Percentiles rank a stretch among this genome's conserved stretches.
Evolutionary conservation across 2,888 invertebrate species (phyloP).

Genomic region (Oscheius sp.): DNA sequence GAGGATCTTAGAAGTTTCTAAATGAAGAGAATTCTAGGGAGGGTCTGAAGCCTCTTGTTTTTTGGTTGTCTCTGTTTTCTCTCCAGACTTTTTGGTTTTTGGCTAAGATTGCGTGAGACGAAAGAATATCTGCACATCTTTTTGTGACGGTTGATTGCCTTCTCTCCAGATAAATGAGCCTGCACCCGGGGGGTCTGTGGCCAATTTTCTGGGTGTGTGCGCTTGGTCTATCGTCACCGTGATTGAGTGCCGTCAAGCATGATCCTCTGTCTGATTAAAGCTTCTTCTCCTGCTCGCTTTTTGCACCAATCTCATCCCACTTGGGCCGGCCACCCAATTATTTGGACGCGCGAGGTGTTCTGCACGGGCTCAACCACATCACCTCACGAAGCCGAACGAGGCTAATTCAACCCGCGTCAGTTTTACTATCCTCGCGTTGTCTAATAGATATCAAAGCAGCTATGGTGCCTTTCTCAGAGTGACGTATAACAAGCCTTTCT

Average conservation of each 20-base stretch:
- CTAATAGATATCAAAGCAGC: too few relatives aligned
- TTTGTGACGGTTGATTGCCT: too few relatives aligned
- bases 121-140: too few relatives aligned
- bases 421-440: conserved; percentile 1
- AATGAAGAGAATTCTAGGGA: too few relatives aligned
- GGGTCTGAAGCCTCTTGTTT: neutral
- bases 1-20: too few relatives aligned
- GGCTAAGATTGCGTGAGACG: too few relatives aligned
- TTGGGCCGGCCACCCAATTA: neutral
- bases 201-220: too few relatives aligned
- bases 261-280: conserved; percentile 19
- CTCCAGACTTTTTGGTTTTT: too few relatives aligned
- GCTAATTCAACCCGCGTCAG: conserved; percentile 10
- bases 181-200: neutral
- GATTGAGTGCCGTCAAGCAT: conserved; percentile 29
- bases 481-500: too few relatives aligned
- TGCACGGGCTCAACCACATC: neutral
- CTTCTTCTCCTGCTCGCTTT: conserved; percentile 15
- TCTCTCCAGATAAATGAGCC: neutral
- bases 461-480: too few relatives aligned
- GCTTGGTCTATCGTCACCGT: conserved; percentile 17
- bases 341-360: conserved; percentile 9
- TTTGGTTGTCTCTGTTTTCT: too few relatives aligned
- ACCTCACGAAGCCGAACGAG: neutral
- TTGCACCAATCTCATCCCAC: neutral